Base-by-base conservation (phyloP, 1,140 invertebrate species). In the Trichonephila inaurata region DNA sequence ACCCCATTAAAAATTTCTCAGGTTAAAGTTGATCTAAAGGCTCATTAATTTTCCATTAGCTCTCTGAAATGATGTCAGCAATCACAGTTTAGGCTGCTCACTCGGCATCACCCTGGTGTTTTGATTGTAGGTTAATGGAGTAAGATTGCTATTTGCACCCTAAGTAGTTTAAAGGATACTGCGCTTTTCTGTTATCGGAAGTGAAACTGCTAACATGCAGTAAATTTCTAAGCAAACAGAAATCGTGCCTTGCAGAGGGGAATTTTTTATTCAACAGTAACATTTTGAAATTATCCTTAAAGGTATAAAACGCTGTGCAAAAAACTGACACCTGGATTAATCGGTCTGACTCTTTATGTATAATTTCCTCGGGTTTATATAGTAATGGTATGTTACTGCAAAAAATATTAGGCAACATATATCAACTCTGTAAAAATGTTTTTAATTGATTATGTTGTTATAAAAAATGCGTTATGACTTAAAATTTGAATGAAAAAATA, bases 11-110 rank as follows among this genome's bases (percentile, higher is more conserved):
- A 87, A 62, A 87, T 87, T 87, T 87, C 28, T 28, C 85, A 33
- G 85, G 85, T 87, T 86, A 86, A 69, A 89, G 44, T 69, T 89
- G 88, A 89, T 89, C 28, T 89, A 77, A 89, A 89, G 62, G 66
- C 44, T 89, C 88, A 72, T 89, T 89, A 89, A 89, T 72, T 89
- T 89, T 89, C 87, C 87, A 89, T 89, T 89, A 89, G 64, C 64
- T 66, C 14, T 18, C 87, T 40, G 14, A 89, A 89, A 89, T 89
- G 87, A 89, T 89, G 64, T 51, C 87, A 89, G 87, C 24, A 89
- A 89, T 89, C 87, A 40, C 19, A 62, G 87, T 86, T 89, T 51
- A 21, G 28, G 40, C 60, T 89, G 33, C 40, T 89, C 60, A 64
- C 33, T 40, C 40, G 60, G 28, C 64, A 89, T 18, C n/a, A 61